A percentile compares a stretch with the other conserved stretches of the same genome.
phyloP scores from a whole-genome alignment of 2,797 vertebrate genomes.

The Botia almorhae region DNA sequence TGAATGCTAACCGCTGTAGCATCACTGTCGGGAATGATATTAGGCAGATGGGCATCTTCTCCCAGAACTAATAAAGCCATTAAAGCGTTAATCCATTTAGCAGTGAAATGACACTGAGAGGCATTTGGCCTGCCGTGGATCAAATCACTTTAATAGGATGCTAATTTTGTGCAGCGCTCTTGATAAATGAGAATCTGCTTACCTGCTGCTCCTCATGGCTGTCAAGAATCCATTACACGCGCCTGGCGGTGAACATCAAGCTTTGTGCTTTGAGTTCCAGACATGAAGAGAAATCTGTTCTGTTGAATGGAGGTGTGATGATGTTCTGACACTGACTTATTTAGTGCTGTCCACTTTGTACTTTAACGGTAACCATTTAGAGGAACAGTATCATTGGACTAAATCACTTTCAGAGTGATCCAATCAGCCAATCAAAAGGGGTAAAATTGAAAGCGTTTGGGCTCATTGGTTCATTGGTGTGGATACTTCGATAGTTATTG shows the following conservation, averaged over 20 bases:
- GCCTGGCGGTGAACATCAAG: conserved; percentile 49
- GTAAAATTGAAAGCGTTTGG: too few species aligned
- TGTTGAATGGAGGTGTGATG: neutral
- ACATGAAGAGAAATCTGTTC: neutral
- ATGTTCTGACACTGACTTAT: neutral
- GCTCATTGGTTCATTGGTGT: too few species aligned
- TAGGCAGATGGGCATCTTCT: conserved; percentile 63
- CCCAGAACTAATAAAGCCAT: conserved; percentile 76
- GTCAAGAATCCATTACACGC: conserved; percentile 67
- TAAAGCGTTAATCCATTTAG: conserved; percentile 72
- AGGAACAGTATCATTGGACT: too few species aligned
- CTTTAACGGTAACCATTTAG: too few species aligned
- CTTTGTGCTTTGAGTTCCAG: conserved; percentile 1
- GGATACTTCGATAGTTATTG: too few species aligned
- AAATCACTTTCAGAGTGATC: too few species aligned
- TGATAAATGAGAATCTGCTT: conserved; percentile 72
- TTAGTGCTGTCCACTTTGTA: neutral
- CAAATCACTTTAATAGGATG: conserved; percentile 75
- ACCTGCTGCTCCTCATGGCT: conserved; percentile 64
- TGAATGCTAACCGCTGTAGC: conserved; percentile 34
- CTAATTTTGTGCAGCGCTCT: conserved; percentile 73
- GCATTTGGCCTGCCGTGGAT: conserved; percentile 61
- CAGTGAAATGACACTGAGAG: conserved; percentile 57
- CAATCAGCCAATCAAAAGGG: too few species aligned
- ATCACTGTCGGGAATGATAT: conserved; percentile 43